Evolutionary conservation across 2,797 vertebrate genomes (phyloP), one percentile per base, ranked within the genome.

Genomic region (Florisuga fusca): DNA sequence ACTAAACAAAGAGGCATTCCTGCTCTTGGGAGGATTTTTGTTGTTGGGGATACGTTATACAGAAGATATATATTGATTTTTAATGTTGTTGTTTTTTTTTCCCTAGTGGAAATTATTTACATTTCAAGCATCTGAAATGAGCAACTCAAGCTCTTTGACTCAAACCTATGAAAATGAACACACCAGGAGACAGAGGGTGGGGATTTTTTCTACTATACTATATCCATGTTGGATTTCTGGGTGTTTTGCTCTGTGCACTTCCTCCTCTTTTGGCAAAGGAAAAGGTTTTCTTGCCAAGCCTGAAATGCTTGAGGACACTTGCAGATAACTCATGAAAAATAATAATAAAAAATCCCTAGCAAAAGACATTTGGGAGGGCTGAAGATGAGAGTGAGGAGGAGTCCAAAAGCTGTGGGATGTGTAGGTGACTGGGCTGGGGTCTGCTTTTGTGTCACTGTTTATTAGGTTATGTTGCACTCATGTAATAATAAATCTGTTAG

Each of bases 191-290:
- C 54, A 4, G n/a, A 46, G 62, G 46, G 63, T 51, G 67, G 13
- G 75, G n/a, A 45, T 69, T 89, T 36, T 91, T 87, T 53, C 45
- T 13, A 16, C n/a, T 89, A 2, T 36, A 68, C 22, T 66, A 17
- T 75, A 71, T 67, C 76, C 29, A 14, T 27, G 22, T 89, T 78
- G 87, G 59, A 73, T 86, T 80, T 50, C 36, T 61, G 15, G 21
- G 23, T 82, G 15, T 84, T 68, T 59, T 63, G n/a, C 61, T 74
- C 17, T 68, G 53, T 85, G 61, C 78, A 43, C 61, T 90, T 89
- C 62, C 62, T 94, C 63, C 74, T 86, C 33, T 54, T 95, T 76
- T 95, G 93, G 89, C 81, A 95, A 89, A 91, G 31, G 27, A 58
- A 84, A 85, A 87, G 48, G 53, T 59, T 58, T 43, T 26, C 46